phyloP scores from a whole-genome alignment of 2,797 vertebrate genomes.

The Pseudocheirus occidentalis region DNA sequence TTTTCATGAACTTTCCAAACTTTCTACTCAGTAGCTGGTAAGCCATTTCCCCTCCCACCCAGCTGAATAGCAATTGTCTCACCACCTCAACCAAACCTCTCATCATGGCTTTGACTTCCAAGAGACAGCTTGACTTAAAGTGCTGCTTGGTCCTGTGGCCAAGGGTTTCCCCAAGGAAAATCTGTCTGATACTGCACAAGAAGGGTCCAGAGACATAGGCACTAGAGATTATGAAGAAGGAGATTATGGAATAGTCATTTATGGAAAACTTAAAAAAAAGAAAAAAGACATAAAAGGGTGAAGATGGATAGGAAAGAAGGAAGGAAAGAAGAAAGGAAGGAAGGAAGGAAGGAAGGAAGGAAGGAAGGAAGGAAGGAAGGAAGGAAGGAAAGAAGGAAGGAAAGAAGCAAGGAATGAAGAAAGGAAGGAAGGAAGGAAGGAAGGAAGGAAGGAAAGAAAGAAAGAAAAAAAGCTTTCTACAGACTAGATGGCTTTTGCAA shows the following conservation, averaged over 20 bases:
- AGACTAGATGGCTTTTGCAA: not conserved
- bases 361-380: too few species aligned
- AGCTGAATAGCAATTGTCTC: conserved; percentile 59
- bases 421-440: too few species aligned
- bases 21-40: conserved; percentile 63
- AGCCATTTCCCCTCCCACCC: conserved; percentile 53
- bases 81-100: conserved; percentile 43
- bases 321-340: too few species aligned
- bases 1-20: conserved; percentile 48
- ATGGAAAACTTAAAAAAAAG: not conserved
- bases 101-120: conserved; percentile 62
- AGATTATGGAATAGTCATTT: not conserved
- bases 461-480: not conserved
- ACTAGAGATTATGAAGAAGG: not conserved
- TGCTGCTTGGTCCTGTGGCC: conserved; percentile 56
- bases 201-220: not conserved
- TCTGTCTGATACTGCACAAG: not conserved
- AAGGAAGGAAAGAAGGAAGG: too few species aligned
- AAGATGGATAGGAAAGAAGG: too few species aligned
- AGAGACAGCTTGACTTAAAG: conserved; percentile 69
- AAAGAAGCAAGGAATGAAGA: too few species aligned
- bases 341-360: too few species aligned
- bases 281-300: not conserved
- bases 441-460: too few species aligned
- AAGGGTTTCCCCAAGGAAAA: conserved; percentile 11